Evolutionary conservation across 2,797 vertebrate genomes (phyloP).

Genomic region (Gila robusta): DNA sequence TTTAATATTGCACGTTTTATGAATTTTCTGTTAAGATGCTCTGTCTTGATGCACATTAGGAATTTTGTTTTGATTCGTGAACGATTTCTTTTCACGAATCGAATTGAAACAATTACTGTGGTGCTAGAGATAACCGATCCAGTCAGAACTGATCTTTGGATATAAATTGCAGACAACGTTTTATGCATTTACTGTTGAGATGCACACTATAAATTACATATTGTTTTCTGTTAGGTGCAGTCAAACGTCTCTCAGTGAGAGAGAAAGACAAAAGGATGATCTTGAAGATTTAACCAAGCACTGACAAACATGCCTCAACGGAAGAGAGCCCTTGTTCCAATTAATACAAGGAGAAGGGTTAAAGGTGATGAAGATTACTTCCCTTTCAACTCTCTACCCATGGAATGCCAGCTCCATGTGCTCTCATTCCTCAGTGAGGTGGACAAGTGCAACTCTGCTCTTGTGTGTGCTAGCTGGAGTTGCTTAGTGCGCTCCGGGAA

Average conservation of each 20-base stretch:
- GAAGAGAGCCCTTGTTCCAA: slow-evolving; percentile 75
- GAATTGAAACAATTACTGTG: not conserved
- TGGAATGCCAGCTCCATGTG: slow-evolving; percentile 85
- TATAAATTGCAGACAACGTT: not conserved
- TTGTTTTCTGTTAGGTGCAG: slow-evolving; percentile 39
- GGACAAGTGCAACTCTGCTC: slow-evolving; percentile 83
- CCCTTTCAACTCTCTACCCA: slow-evolving; percentile 81
- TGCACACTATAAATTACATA: slow-evolving; percentile 1
- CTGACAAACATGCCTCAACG: slow-evolving; percentile 75
- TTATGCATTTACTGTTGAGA: not conserved
- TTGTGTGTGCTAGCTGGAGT: slow-evolving; percentile 85
- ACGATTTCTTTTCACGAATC: not conserved
- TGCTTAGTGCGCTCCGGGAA: slow-evolving; percentile 82
- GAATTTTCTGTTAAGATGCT: not conserved
- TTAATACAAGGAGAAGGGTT: slow-evolving; percentile 69
- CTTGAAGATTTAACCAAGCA: slow-evolving; percentile 12
- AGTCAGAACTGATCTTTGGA: not conserved
- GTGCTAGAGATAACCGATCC: not conserved
- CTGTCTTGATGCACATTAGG: not conserved
- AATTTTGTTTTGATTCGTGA: not conserved
- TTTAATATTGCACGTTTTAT: not conserved
- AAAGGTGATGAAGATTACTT: slow-evolving; percentile 75
- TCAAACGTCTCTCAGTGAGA: slow-evolving; percentile 29
- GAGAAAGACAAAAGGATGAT: slow-evolving; percentile 49
- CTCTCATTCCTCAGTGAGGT: slow-evolving; percentile 83